Evolutionary conservation across 1,140 invertebrate species (phyloP), one percentile per base, ranked within the genome.

Genomic region (fruit fly (Drosophila melanogaster)): DNA sequence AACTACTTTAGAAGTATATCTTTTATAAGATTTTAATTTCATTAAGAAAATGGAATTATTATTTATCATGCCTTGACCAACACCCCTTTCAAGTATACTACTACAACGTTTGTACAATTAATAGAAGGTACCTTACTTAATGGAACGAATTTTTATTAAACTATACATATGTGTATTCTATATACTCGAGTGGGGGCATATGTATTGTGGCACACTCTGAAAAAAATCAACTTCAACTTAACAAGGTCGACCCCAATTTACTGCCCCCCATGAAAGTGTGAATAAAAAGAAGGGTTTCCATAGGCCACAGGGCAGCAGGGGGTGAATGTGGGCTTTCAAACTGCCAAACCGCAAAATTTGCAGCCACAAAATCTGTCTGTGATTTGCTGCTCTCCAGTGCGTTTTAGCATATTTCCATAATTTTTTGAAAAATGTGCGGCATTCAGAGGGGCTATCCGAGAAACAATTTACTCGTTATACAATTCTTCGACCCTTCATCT

Each of bases 341-440:
- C 50, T 61, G 59, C 54, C 24, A 59, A 59, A 53, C 60, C 64
- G 44, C 59, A 43, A 51, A 35, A 51, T 51, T 50, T 35, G 30
- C 22, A 71, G 41, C 22, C 37, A 37, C 49, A 51, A 43, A 35
- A 54, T 60, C 50, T 41, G 49, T 41, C 76, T 51, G 40, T 58
- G 57, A 40, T 72, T 61, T 35, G 14, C 24, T 26, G 44, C 41
- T 51, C 38, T 61, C 51, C 51, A 46, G 35, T 49, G 17, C 38
- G 37, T 62, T 77, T 56, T 55, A 17, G 59, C 83, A 85, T 70
- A 87, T 78, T 78, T 85, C 74, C 57, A 78, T 75, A 85, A 81
- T 81, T 85, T 62, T 44, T 14, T 14, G 12, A 57, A 70, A 74
- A 76, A 69, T 44, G 54, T 83, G 15, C 19, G 26, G 56, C 30